Base-by-base conservation (phyloP, 2,797 vertebrate species). In the Holocentrus rufus region DNA sequence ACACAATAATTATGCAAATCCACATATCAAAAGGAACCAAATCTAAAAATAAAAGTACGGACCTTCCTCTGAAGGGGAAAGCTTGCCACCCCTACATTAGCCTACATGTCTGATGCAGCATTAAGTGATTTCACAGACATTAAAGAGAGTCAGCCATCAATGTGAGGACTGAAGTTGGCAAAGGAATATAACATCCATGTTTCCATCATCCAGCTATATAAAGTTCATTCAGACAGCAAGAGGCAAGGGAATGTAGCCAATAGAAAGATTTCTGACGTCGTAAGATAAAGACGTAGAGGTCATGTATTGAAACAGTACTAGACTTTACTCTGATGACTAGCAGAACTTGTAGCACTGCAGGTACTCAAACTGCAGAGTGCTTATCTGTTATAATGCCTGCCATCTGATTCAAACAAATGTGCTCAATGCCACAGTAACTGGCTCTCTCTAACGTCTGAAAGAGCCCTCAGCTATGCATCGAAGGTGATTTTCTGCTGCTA, bases 401-500 rank as follows among this genome's bases (percentile, higher is more conserved):
- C 46, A 70, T 55, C 22, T 27, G 30, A 77, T 55, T 66, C 50
- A 71, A 73, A 72, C 55, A 74, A 76, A 72, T 63, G 39, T 44
- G 13, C 68, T 61, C 47, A 71, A 77, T 62, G 58, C 47, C 36
- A 66, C 50, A 4, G 65, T 25, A 63, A 44, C 62, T 76, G 39
- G 59, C 53, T 67, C 36, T 34, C 76, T 73, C 57, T 57, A 64
- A 61, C 55, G 55, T 78, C 66, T 72, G 54, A 47, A 69, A 80
- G 79, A 65, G 60, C 60, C 72, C 78, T 83, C 58, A 66, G 64
- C 39, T 63, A 68, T 74, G 49, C 42, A 64, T 82, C 69, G 76
- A 58, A 64, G 61, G 36, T 14, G 42, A 66, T 76, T 74, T 72
- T 68, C 56, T 46, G 34, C 23, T 72, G 13, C 27, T 7, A 55